Evolutionary conservation across 2,888 invertebrate species (phyloP), one percentile per base, ranked within the genome.

Genomic region (Orthosia gothica): DNA sequence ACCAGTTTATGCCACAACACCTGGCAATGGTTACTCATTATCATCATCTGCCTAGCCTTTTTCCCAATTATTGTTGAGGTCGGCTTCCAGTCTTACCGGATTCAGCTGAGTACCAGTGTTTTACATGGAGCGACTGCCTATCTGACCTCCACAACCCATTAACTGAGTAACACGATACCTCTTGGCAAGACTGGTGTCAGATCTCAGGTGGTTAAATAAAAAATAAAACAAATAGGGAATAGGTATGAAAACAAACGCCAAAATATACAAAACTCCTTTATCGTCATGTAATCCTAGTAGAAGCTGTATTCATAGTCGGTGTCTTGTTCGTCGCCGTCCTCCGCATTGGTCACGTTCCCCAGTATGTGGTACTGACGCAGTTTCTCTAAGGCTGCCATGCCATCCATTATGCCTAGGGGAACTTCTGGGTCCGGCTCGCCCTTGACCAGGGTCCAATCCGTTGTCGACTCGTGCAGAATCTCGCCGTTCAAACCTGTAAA

Each of bases 241-340:
- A 18, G 7, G 55, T 50, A 26, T 23, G 3, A 50, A 74, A 73
- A 64, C 2, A 66, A 66, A 79, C 13, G 16, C 72, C 3, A 66
- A 63, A 68, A 47, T 74, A 55, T 85, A 74, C 72, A 70, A 71
- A 83, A 71, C 63, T 77, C 70, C 74, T 82, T 81, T 85, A 82
- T 80, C 78, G 1, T 82, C 76, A 87, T 91, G 82, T 88, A 80
- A 79, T 87, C 86, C 89, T 92, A 95, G 89, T 96, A 95, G 72
- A 93, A 93, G 87, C 89, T 94, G 80, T 96, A 96, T 80, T 96
- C 95, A 80, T 95, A 93, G 79, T 94, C 95, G 32, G 88, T 89
- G 74, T 95, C 96, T 20, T 85, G 65, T 15, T 92, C 92, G 18
- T 94, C 93, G 0, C 91, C 91, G 0, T 94, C 93, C 0, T 91